Evolutionary conservation across 2,888 invertebrate species (phyloP), one percentile per base, ranked within the genome.

Genomic region (Diarsia dahlii): DNA sequence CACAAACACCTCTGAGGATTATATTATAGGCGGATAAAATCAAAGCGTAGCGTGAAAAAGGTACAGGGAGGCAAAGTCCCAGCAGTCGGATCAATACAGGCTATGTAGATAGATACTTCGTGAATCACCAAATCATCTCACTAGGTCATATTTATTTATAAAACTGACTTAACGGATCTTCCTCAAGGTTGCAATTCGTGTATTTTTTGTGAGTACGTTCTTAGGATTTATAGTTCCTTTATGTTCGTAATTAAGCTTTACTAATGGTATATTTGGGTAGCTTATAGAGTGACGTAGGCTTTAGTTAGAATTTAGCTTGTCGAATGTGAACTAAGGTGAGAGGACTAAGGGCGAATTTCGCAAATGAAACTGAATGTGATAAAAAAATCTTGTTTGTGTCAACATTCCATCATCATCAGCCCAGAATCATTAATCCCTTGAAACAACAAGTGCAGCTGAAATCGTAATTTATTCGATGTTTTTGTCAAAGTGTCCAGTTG

Each of bases 91-190:
- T 13, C 48, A 48, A 13, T 48, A 15, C 15, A 15, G 15, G 48
- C 15, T 15, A 15, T 3, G 48, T 4, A 48, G 48, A 48, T 15
- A 48, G 48, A 15, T 10, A n/a, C 3, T 58, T 65, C 20, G 45
- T 63, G 28, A 65, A 28, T 64, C 34, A 20, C 8, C 18, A 62
- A 54, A 58, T 68, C 78, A 68, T 79, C 66, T 81, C 74, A 90
- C 82, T 91, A 80, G 90, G 91, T 90, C 91, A 89, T 88, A 84
- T 70, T 85, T 84, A 87, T 88, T 87, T 83, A 76, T 87, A 84
- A 80, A 77, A 80, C 78, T 77, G 72, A 82, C 80, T 80, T 86
- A 87, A 84, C 85, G 86, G 84, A 87, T 84, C 62, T 82, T 71
- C 65, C 5, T 63, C 86, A 85, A 90, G 90, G 89, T 83, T 83